A percentile compares a stretch with the other conserved stretches of the same genome.
phyloP scores from a whole-genome alignment of 2,797 vertebrate species.

The Galaxias olidus region DNA sequence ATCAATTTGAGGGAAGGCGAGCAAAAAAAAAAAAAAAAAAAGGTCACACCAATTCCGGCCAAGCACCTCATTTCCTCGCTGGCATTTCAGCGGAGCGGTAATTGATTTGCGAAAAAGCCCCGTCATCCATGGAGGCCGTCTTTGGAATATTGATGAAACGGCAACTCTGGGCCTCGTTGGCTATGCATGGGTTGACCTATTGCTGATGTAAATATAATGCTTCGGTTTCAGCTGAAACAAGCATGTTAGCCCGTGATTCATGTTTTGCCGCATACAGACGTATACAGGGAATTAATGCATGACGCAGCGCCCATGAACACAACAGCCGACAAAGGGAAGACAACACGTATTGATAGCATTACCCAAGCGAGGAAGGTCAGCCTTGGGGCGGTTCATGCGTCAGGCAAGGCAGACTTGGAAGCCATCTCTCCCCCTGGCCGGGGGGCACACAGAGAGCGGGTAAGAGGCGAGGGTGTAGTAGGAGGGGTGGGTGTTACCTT shows the following conservation, averaged over 20 bases:
- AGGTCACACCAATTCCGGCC: constrained; percentile 57
- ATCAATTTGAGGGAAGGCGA: constrained; percentile 53
- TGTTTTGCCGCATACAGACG: background rate
- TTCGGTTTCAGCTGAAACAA: constrained; percentile 22
- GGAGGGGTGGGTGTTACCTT: constrained; percentile 79
- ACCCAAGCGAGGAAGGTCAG: background rate
- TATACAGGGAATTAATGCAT: constrained; percentile 20
- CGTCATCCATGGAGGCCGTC: constrained; percentile 31
- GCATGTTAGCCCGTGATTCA: constrained; percentile 29
- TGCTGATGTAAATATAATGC: background rate
- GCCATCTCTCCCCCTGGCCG: background rate
- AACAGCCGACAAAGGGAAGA: constrained; percentile 13
- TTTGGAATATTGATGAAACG: constrained; percentile 29
- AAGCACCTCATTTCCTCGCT: constrained; percentile 41
- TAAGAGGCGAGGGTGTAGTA: background rate
- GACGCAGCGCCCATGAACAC: constrained; percentile 30
- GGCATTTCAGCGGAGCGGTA: constrained; percentile 41
- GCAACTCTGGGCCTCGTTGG: constrained; percentile 18
- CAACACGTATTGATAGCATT: background rate
- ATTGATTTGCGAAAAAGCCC: too few species aligned
- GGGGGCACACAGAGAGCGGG: constrained; percentile 21
- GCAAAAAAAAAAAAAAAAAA: too few species aligned
- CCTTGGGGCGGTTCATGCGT: constrained; percentile 6
- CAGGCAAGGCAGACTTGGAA: constrained; percentile 31
- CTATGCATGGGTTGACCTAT: constrained; percentile 13